Evolutionary conservation across 2,888 invertebrate species (phyloP).

Genomic region (Macrosoma leucophasiata): DNA sequence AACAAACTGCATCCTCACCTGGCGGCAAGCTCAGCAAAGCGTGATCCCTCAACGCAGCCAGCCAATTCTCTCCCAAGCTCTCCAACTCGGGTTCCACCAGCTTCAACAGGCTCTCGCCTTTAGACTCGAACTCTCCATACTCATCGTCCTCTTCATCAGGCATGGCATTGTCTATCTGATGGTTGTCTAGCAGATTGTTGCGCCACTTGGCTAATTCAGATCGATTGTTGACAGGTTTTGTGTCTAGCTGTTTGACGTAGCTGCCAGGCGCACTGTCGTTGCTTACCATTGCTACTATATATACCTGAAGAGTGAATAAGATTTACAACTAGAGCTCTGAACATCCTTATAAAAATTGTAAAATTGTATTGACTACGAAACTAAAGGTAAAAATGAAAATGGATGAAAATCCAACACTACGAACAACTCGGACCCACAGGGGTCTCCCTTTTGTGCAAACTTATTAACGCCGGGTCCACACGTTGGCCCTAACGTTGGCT

Average conservation of each 20-base stretch:
- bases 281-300: conserved; percentile 94
- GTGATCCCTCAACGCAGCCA: conserved; percentile 95
- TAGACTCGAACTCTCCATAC: conserved; percentile 84
- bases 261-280: conserved; percentile 82
- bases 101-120: conserved; percentile 88
- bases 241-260: conserved; percentile 67
- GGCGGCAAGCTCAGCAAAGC: conserved; percentile 93
- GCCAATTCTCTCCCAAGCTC: conserved; percentile 95
- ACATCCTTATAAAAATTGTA: too few species aligned
- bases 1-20: too few species aligned
- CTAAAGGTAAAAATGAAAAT: too few species aligned
- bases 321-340: too few species aligned
- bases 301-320: conserved; percentile 76
- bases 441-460: too few species aligned
- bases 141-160: conserved; percentile 67
- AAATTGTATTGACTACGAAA: too few species aligned
- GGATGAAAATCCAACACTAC: too few species aligned
- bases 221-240: conserved; percentile 56
- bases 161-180: conserved; percentile 49
- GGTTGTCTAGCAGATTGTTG: conserved; percentile 49
- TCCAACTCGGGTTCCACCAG: conserved; percentile 96
- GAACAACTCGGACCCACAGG: too few species aligned
- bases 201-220: conserved; percentile 62
- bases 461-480: too few species aligned
- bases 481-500: too few species aligned